Evolutionary conservation across 2,797 vertebrate species (phyloP).

Genomic region (Lycodopsis pacificus): DNA sequence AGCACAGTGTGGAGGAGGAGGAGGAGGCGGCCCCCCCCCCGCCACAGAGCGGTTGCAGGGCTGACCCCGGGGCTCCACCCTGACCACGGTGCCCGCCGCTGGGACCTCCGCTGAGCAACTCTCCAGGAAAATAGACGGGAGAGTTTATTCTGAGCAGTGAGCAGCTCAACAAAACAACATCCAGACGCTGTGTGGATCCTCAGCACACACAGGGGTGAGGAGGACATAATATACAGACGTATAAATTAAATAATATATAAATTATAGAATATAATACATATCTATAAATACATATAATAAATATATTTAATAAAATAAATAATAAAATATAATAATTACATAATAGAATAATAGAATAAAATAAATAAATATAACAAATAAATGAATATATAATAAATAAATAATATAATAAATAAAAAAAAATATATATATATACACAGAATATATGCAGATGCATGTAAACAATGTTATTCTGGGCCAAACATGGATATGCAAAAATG

Average conservation of each 20-base stretch:
- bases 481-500: conserved; percentile 43
- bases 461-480: conserved; percentile 30
- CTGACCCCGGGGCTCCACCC: conserved; percentile 60
- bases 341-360: too few relatives aligned
- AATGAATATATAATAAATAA: too few relatives aligned
- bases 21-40: too few relatives aligned
- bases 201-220: conserved; percentile 4
- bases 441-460: neutral
- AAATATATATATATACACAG: neutral
- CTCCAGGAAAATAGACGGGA: conserved; percentile 37
- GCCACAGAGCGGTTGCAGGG: conserved; percentile 46
- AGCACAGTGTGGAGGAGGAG: conserved; percentile 20
- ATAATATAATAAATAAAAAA: neutral
- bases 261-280: neutral
- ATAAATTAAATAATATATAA: too few relatives aligned
- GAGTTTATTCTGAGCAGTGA: conserved; percentile 43
- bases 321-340: too few relatives aligned
- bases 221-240: neutral
- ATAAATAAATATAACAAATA: too few relatives aligned
- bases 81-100: conserved; percentile 23
- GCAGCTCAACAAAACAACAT: conserved; percentile 33
- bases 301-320: too few relatives aligned
- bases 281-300: too few relatives aligned
- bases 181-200: conserved; percentile 14
- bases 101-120: conserved; percentile 25